A percentile compares a stretch with the other conserved stretches of the same genome.
These are phyloP conservation scores for Eurystomus glaucurus DNA, from an alignment of 2,797 vertebrate genomes.

Conservation along the genomic window DNA sequence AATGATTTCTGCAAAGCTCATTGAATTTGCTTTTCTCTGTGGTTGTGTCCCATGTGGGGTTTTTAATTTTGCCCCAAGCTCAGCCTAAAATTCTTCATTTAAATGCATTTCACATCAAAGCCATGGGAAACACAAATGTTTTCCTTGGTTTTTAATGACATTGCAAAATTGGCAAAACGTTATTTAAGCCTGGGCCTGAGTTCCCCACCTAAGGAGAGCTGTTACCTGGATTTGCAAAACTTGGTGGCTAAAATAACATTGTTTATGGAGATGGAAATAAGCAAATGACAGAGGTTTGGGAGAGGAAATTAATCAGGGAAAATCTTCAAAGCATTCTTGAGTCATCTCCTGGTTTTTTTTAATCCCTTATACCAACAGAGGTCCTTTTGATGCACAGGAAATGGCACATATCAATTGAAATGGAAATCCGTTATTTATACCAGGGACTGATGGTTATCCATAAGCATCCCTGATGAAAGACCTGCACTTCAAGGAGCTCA, in stretches of 20 bases:
- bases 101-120: constrained; percentile 45
- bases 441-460: constrained; percentile 14
- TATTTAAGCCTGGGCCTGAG: background rate
- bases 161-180: background rate
- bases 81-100: constrained; percentile 22
- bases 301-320: background rate
- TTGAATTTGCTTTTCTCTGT: constrained; percentile 43
- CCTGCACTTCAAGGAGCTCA: constrained; percentile 11
- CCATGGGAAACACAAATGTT: background rate
- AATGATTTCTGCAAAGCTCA: constrained; percentile 49
- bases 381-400: constrained; percentile 27
- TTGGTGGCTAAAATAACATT: background rate
- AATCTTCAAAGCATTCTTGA: constrained; percentile 25
- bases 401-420: constrained; percentile 19
- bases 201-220: background rate
- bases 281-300: background rate
- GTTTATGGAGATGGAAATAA: background rate
- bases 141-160: constrained; percentile 15
- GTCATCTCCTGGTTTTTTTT: background rate
- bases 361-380: background rate
- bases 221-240: background rate
- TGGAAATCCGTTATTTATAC: constrained; percentile 20
- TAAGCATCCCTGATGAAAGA: background rate
- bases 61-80: constrained; percentile 55
- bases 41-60: constrained; percentile 9